A percentile compares a stretch with the other conserved stretches of the same genome.
Conservation (phyloP, 2,113 vertebrate genomes). For the Syrmaticus mikado region DNA sequence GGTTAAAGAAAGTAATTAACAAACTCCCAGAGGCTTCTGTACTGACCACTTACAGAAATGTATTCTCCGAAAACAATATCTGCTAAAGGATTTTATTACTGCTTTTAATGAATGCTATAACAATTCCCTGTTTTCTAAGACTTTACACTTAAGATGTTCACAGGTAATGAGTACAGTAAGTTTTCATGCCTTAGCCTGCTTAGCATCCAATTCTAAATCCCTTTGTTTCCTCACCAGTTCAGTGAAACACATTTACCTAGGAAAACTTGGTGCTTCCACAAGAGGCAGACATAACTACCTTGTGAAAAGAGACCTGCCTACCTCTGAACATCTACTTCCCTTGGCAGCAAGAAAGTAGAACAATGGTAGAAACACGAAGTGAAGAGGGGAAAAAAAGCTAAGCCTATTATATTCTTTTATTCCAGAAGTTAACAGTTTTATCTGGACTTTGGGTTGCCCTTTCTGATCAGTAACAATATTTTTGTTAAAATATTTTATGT, state of each 20-base stretch:
- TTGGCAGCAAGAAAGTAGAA: background rate
- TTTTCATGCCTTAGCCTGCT: background rate
- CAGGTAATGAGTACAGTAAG: background rate
- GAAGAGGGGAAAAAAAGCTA: background rate
- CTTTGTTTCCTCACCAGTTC: background rate
- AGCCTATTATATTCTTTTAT: background rate
- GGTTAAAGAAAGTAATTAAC: background rate
- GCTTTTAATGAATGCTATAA: background rate
- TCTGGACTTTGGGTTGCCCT: background rate
- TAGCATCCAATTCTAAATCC: background rate
- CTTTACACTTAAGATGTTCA: background rate
- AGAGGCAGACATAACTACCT: background rate
- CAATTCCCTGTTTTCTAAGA: background rate
- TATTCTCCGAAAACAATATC: background rate
- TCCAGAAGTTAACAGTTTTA: background rate
- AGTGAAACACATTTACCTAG: background rate
- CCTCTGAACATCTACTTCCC: background rate
- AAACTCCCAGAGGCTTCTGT: background rate
- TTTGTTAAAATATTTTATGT: no score
- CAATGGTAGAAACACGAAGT: background rate
- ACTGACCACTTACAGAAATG: background rate
- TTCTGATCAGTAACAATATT: slow-evolving; percentile 20
- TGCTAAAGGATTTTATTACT: background rate
- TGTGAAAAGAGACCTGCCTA: background rate
- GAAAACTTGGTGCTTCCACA: background rate